phyloP scores from a whole-genome alignment of 2,797 vertebrate genomes.

The Urophycis tenuis region DNA sequence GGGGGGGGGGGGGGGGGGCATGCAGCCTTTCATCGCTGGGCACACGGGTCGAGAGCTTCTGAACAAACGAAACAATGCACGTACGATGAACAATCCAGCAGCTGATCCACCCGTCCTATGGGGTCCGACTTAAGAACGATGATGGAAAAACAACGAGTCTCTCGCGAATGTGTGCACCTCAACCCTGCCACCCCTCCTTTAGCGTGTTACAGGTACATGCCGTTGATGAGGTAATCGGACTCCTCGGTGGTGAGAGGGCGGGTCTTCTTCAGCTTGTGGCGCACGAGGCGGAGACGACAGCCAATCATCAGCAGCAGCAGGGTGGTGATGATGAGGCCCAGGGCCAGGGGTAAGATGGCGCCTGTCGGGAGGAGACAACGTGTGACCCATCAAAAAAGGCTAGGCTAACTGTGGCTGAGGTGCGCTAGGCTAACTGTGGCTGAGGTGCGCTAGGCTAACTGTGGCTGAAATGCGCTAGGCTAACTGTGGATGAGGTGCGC shows the following conservation, averaged over 20 bases:
- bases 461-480: no score
- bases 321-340: constrained; percentile 88
- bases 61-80: not conserved
- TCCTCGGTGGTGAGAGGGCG: constrained; percentile 93
- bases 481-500: no score
- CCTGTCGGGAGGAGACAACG: constrained; percentile 61
- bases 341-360: constrained; percentile 87
- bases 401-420: no score
- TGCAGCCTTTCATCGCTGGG: constrained; percentile 12
- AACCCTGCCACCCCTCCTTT: not conserved
- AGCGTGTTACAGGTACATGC: constrained; percentile 86
- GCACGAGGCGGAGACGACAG: constrained; percentile 84
- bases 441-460: no score
- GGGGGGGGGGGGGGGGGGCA: not conserved
- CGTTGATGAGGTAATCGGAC: constrained; percentile 98
- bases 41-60: not conserved
- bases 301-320: constrained; percentile 90
- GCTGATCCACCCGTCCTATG: not conserved
- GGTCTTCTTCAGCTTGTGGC: constrained; percentile 89
- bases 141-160: not conserved
- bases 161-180: not conserved
- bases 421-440: no score
- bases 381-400: not conserved
- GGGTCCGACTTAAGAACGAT: not conserved
- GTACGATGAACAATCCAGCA: not conserved